A percentile compares a stretch with the other conserved stretches of the same genome.
Evolutionary conservation across 2,113 vertebrate species (phyloP).

Genomic region (Perca schrenkii): DNA sequence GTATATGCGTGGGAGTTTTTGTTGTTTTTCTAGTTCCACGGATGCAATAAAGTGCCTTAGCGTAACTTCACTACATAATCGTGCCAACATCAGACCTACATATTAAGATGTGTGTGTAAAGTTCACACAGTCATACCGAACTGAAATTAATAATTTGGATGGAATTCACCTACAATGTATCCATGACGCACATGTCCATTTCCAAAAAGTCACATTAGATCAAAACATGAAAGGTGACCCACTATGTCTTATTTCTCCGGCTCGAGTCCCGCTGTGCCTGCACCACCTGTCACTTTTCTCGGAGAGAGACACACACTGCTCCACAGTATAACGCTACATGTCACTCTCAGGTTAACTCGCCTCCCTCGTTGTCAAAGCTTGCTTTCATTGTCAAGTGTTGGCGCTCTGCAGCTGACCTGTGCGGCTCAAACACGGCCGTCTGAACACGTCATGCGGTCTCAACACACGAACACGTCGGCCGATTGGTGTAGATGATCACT

Average conservation of each 20-base stretch:
- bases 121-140: neutral
- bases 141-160: neutral
- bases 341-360: constrained; percentile 63
- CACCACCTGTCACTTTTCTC: constrained; percentile 38
- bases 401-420: constrained; percentile 34
- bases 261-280: constrained; percentile 5
- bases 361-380: constrained; percentile 48
- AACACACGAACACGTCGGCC: neutral
- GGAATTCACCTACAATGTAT: neutral
- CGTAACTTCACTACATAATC: neutral
- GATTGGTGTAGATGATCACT: constrained; percentile 5
- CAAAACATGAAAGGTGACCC: neutral
- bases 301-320: constrained; percentile 24
- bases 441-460: constrained; percentile 23
- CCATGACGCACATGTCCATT: neutral
- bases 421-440: constrained; percentile 26
- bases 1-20: neutral
- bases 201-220: neutral
- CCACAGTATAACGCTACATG: constrained; percentile 52
- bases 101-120: neutral
- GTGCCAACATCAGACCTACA: neutral
- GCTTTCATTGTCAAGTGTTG: constrained; percentile 55
- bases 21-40: neutral
- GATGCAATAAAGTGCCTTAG: neutral
- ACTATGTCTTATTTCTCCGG: neutral